Conservation (phyloP, 2,797 vertebrate species). For the Champsocephalus esox region DNA sequence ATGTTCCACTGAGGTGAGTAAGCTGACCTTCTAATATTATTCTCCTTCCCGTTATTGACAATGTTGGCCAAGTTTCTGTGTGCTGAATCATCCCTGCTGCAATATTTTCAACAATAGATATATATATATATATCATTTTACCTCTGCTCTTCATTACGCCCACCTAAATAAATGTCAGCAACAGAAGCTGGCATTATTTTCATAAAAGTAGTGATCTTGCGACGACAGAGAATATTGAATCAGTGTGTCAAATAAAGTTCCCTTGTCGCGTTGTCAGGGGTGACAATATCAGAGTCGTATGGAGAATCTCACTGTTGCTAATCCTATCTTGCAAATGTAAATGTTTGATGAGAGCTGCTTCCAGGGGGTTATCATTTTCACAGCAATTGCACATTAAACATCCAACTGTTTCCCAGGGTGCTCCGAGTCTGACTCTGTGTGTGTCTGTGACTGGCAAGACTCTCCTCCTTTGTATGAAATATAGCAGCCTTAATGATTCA, state of each 20-base stretch:
- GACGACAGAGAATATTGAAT: conserved; percentile 27
- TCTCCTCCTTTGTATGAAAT: conserved; percentile 33
- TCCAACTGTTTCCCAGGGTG: conserved; percentile 44
- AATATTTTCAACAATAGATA: conserved; percentile 15
- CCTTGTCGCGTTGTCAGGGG: conserved; percentile 8
- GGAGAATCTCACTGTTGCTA: conserved; percentile 17
- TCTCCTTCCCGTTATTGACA: conserved; percentile 35
- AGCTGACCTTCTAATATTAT: conserved; percentile 34
- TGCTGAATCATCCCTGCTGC: conserved; percentile 43
- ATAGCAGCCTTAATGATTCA: conserved; percentile 51
- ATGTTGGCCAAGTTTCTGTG: conserved; percentile 13
- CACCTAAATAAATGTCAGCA: conserved; percentile 18
- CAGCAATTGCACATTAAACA: conserved; percentile 58
- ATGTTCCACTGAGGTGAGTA: conserved; percentile 27
- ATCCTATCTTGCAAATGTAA: conserved; percentile 53
- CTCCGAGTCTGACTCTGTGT: conserved; percentile 9
- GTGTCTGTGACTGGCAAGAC: conserved; percentile 27
- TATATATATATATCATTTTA: not conserved
- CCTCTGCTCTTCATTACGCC: conserved; percentile 7
- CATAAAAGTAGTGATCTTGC: conserved; percentile 15
- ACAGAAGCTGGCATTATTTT: conserved; percentile 5
- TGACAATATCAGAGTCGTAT: conserved; percentile 24
- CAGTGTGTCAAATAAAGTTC: conserved; percentile 26
- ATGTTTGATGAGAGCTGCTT: conserved; percentile 63
- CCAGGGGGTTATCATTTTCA: conserved; percentile 45